Percentiles rank a stretch among this genome's conserved stretches.
Evolutionary conservation across 2,888 invertebrate species (phyloP).

Genomic region (Urechis unicinctus): DNA sequence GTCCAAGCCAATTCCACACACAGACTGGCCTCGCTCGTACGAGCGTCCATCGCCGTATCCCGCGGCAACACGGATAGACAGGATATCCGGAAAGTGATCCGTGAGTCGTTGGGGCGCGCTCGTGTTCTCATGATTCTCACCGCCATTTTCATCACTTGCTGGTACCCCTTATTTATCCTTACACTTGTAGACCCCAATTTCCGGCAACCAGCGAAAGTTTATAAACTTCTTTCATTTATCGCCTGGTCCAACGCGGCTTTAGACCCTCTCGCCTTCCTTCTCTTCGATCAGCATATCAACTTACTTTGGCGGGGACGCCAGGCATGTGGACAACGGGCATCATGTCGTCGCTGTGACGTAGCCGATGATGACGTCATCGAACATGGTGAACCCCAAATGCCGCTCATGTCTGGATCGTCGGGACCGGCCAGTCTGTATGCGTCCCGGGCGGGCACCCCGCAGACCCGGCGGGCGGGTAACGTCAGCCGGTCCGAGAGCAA

Average conservation of each 20-base stretch:
- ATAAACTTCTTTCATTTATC: constrained; percentile 47
- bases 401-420: neutral
- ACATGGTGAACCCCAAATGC: neutral
- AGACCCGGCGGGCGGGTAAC: neutral
- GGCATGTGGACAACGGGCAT: neutral
- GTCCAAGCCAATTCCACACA: constrained; percentile 38
- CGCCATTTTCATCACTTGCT: constrained; percentile 40
- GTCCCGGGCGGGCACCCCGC: neutral
- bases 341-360: neutral
- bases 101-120: constrained; percentile 40
- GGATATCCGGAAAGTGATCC: constrained; percentile 26
- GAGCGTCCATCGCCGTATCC: constrained; percentile 38
- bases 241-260: constrained; percentile 48
- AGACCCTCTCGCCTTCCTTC: constrained; percentile 44
- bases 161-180: constrained; percentile 48
- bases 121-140: constrained; percentile 43
- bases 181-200: constrained; percentile 44
- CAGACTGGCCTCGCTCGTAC: constrained; percentile 27
- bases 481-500: constrained; percentile 10
- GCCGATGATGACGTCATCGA: neutral
- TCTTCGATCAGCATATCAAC: constrained; percentile 45
- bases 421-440: neutral
- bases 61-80: constrained; percentile 23
- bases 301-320: constrained; percentile 11
- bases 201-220: constrained; percentile 41